phyloP scores from a whole-genome alignment of 2,888 invertebrate species.

The Drosophila ezoana region DNA sequence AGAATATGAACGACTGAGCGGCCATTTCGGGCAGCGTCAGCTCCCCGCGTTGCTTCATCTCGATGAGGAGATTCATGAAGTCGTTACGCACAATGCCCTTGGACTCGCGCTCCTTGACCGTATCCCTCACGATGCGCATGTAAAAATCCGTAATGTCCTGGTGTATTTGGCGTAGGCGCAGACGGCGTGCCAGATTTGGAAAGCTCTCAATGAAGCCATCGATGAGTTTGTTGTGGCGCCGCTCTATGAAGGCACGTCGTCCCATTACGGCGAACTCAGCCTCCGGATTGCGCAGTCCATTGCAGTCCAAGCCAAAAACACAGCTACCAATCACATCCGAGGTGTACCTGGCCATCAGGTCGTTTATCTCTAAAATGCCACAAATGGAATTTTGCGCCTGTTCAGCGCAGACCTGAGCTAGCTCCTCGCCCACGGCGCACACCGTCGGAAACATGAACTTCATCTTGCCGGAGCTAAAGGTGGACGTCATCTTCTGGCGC shows the following conservation, averaged over 20 bases:
- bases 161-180: constrained; percentile 62
- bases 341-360: constrained; percentile 84
- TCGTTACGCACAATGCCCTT: constrained; percentile 83
- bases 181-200: constrained; percentile 57
- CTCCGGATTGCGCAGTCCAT: constrained; percentile 82
- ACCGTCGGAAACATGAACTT: constrained; percentile 84
- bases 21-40: constrained; percentile 84
- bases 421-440: constrained; percentile 52
- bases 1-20: constrained; percentile 86
- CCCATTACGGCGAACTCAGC: constrained; percentile 82
- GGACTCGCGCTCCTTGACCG: constrained; percentile 82
- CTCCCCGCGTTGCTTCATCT: constrained; percentile 73
- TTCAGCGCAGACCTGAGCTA: constrained; percentile 47
- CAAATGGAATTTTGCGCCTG: constrained; percentile 61
- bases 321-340: constrained; percentile 85
- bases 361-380: constrained; percentile 64
- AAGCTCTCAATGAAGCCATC: constrained; percentile 59
- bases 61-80: constrained; percentile 85
- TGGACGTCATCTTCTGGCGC: constrained; percentile 84
- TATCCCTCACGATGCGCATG: constrained; percentile 79
- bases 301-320: constrained; percentile 85
- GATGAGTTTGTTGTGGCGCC: constrained; percentile 45
- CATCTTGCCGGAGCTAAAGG: constrained; percentile 85
- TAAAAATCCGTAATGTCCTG: constrained; percentile 74
- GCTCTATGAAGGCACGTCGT: constrained; percentile 63